phyloP scores from a whole-genome alignment of 2,888 invertebrate species.

The Punctoribates punctum region DNA sequence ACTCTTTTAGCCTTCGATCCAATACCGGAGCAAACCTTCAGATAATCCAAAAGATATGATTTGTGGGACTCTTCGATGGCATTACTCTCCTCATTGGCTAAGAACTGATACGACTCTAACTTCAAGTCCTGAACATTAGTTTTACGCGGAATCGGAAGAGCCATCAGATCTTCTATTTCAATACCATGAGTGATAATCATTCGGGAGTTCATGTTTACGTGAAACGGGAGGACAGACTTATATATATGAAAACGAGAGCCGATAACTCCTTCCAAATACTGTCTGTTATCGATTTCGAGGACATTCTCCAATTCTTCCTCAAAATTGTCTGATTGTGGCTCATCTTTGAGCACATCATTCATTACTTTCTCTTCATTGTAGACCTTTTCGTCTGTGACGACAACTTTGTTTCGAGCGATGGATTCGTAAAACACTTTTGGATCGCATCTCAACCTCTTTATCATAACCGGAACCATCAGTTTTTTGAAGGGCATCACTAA shows the following conservation, averaged over 20 bases:
- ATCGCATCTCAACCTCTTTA: conserved; percentile 8
- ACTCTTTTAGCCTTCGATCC: too few species aligned
- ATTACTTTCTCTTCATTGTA: too few species aligned
- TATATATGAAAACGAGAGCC: background rate
- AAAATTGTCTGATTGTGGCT: background rate
- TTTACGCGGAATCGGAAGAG: conserved; percentile 32
- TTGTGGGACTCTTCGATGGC: background rate
- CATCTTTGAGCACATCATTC: background rate
- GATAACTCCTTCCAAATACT: background rate
- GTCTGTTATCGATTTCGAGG: too few species aligned
- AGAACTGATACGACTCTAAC: conserved; percentile 14
- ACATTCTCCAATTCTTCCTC: too few species aligned
- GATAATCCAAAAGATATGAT: conserved; percentile 38
- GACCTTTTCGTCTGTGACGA: too few species aligned
- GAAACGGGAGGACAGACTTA: background rate
- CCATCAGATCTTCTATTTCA: conserved; percentile 20
- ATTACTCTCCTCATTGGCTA: background rate
- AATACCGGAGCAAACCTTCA: conserved; percentile 41
- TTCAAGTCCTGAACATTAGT: background rate
- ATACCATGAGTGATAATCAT: conserved; percentile 31
- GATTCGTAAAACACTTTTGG: conserved; percentile 18
- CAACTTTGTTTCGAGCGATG: too few species aligned
- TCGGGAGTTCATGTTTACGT: background rate
- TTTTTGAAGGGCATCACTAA: background rate
- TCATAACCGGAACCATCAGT: conserved; percentile 30